Evolutionary conservation across 2,888 invertebrate genomes (phyloP).

Genomic region (Cerastoderma edule): DNA sequence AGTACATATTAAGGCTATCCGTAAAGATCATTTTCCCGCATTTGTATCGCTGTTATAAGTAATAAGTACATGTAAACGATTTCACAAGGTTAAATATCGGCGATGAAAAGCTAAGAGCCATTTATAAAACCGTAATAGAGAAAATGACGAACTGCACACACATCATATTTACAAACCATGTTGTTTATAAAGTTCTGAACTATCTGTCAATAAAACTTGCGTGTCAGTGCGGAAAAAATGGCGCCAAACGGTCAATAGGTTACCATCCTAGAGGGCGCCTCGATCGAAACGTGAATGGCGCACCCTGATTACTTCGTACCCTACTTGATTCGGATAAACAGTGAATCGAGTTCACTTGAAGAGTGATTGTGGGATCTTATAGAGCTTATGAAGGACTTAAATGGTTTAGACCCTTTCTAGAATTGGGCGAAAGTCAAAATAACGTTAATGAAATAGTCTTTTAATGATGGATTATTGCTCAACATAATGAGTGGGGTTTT

Average conservation of each 20-base stretch:
- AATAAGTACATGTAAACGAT: too few species aligned
- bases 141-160: slow-evolving; percentile 3
- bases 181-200: slow-evolving; percentile 16
- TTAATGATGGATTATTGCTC: too few species aligned
- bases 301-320: slow-evolving; percentile 24
- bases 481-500: too few species aligned
- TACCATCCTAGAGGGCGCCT: slow-evolving; percentile 14
- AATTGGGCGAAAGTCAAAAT: too few species aligned
- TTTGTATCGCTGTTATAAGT: too few species aligned
- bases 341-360: slow-evolving; percentile 21
- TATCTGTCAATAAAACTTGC: slow-evolving; percentile 25
- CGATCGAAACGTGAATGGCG: slow-evolving; percentile 19
- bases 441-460: too few species aligned
- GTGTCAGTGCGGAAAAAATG: slow-evolving; percentile 27
- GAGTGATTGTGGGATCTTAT: slow-evolving; percentile 22
- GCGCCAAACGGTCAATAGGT: slow-evolving; percentile 23
- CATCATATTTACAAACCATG: slow-evolving; percentile 19
- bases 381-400: slow-evolving; percentile 38
- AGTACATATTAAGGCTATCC: too few species aligned
- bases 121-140: background rate
- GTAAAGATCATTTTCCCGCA: too few species aligned
- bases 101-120: too few species aligned
- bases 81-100: too few species aligned
- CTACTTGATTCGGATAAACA: slow-evolving; percentile 20
- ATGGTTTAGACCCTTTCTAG: slow-evolving; percentile 28